These are phyloP conservation scores for Dinoponera quadriceps DNA, from an alignment of 1,140 invertebrate species.

Conservation along the genomic window DNA sequence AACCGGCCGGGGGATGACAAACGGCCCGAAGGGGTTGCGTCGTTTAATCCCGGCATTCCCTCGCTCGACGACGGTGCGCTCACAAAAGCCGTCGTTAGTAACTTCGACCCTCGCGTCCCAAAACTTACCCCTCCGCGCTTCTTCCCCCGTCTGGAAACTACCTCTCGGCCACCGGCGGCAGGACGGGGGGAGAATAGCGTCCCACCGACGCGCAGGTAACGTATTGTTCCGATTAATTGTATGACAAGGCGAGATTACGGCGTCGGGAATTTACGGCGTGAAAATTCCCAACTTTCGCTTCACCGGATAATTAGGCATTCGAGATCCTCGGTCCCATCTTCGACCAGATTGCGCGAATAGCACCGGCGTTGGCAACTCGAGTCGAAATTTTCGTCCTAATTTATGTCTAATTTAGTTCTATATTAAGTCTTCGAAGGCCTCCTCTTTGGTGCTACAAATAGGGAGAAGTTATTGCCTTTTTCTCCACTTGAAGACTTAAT, in stretches of 20 bases:
- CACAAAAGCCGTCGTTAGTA: constrained; percentile 80
- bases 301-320: constrained; percentile 56
- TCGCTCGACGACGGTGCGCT: constrained; percentile 41
- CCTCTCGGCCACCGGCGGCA: neutral
- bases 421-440: too few relatives aligned
- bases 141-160: constrained; percentile 6
- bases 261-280: constrained; percentile 71
- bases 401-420: too few relatives aligned
- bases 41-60: constrained; percentile 69
- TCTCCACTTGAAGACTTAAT: too few relatives aligned
- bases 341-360: neutral
- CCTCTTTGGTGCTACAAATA: too few relatives aligned
- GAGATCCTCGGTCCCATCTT: neutral
- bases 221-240: constrained; percentile 77
- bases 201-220: constrained; percentile 63
- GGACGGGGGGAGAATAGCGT: neutral
- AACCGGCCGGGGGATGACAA: constrained; percentile 69
- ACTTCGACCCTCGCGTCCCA: constrained; percentile 66
- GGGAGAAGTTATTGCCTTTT: too few relatives aligned
- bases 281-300: constrained; percentile 70
- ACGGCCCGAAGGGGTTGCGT: constrained; percentile 62
- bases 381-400: too few relatives aligned
- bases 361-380: too few relatives aligned
- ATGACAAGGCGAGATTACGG: constrained; percentile 64
- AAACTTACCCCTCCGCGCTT: constrained; percentile 47